A percentile compares a stretch with the other conserved stretches of the same genome.
Evolutionary conservation across 2,888 invertebrate genomes (phyloP).

Genomic region (Isoperla grammatica): DNA sequence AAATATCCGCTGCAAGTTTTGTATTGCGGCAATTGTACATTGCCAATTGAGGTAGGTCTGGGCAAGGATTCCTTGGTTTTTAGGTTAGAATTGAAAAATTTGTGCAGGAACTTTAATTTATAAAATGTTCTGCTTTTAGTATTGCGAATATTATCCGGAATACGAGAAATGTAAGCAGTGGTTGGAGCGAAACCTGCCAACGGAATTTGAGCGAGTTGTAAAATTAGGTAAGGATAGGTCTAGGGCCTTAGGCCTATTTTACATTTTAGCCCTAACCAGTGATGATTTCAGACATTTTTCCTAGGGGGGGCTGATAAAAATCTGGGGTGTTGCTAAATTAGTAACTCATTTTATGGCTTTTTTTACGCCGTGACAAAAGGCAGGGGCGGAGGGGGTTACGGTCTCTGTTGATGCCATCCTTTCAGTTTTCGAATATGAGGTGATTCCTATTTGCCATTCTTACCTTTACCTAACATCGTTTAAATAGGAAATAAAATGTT

Average conservation of each 20-base stretch:
- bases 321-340: too few relatives aligned
- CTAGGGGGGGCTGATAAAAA: too few relatives aligned
- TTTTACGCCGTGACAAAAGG: too few relatives aligned
- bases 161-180: conserved; percentile 96
- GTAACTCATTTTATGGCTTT: too few relatives aligned
- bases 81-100: conserved; percentile 6
- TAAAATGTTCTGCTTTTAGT: conserved; percentile 49
- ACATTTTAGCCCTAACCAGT: neutral
- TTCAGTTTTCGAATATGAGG: too few relatives aligned
- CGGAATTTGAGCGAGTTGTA: conserved; percentile 80
- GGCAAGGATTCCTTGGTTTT: too few relatives aligned
- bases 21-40: conserved; percentile 91
- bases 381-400: too few relatives aligned
- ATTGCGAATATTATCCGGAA: conserved; percentile 97
- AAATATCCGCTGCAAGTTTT: conserved; percentile 76
- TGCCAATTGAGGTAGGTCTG: conserved; percentile 77
- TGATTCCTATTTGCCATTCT: too few relatives aligned
- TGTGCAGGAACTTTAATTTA: conserved; percentile 10
- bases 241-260: neutral
- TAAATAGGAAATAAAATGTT: too few relatives aligned
- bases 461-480: too few relatives aligned
- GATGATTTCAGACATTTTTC: too few relatives aligned
- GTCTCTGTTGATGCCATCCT: too few relatives aligned
- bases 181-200: conserved; percentile 91
- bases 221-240: conserved; percentile 54